Conservation (phyloP, 1,140 invertebrate genomes). For the Drusus annulatus region DNA sequence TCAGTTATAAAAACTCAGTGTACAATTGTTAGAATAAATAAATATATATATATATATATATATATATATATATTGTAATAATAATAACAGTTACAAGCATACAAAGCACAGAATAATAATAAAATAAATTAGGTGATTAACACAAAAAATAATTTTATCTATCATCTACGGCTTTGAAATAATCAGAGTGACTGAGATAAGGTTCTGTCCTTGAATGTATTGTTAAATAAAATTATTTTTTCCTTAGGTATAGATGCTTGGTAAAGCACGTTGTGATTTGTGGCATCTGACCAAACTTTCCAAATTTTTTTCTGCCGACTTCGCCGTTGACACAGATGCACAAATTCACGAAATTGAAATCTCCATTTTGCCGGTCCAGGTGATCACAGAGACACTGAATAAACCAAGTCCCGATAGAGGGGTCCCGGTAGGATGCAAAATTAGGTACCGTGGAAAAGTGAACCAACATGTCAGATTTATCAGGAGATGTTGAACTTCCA, state of each 20-base stretch:
- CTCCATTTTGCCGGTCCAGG: slow-evolving; percentile 3
- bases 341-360: slow-evolving; percentile 1
- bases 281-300: slow-evolving; percentile 6
- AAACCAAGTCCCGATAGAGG: slow-evolving; percentile 36
- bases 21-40: too few relatives aligned
- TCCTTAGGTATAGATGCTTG: not conserved
- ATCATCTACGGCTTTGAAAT: too few relatives aligned
- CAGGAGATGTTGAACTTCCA: slow-evolving; percentile 12
- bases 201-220: not conserved
- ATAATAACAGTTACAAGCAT: too few relatives aligned
- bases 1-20: too few relatives aligned
- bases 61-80: too few relatives aligned
- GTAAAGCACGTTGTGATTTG: slow-evolving; percentile 33
- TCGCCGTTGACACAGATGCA: slow-evolving; percentile 21
- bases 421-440: slow-evolving; percentile 38
- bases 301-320: slow-evolving; percentile 13
- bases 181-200: too few relatives aligned
- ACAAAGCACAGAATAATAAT: too few relatives aligned
- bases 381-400: slow-evolving; percentile 44
- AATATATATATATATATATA: too few relatives aligned
- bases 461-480: slow-evolving; percentile 43
- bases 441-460: slow-evolving; percentile 37
- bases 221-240: not conserved
- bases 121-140: too few relatives aligned
- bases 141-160: too few relatives aligned